Evolutionary conservation across 2,113 vertebrate species (phyloP).

Genomic region (Pomatostomus ruficeps): DNA sequence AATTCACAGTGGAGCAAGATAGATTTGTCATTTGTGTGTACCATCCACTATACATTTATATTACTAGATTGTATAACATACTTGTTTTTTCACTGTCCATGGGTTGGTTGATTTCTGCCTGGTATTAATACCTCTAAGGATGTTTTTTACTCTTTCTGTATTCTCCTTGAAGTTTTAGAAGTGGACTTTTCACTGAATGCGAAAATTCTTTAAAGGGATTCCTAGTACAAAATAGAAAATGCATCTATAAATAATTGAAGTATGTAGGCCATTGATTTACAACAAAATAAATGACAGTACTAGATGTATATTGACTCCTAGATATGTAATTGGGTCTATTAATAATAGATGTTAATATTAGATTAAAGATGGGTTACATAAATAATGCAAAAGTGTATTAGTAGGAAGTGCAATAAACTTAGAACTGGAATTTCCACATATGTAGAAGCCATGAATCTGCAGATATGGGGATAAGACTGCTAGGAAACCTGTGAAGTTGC

Average conservation of each 20-base stretch:
- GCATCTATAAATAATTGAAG: slow-evolving; percentile 46
- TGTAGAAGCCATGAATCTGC: not conserved
- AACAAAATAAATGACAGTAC: slow-evolving; percentile 35
- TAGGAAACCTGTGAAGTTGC: not conserved
- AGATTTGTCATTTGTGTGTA: not conserved
- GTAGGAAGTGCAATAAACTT: not conserved
- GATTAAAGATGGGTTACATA: slow-evolving; percentile 26
- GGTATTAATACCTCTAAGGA: not conserved
- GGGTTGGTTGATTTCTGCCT: not conserved
- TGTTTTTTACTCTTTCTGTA: not conserved
- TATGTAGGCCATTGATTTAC: slow-evolving; percentile 18
- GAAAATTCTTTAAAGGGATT: not conserved
- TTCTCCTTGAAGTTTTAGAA: not conserved
- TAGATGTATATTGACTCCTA: slow-evolving; percentile 32
- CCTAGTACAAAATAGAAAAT: slow-evolving; percentile 5
- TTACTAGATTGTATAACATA: not conserved
- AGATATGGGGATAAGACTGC: not conserved
- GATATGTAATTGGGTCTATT: slow-evolving; percentile 35
- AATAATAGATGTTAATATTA: slow-evolving; percentile 53
- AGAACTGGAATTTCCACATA: not conserved
- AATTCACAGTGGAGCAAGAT: not conserved
- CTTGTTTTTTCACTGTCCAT: not conserved
- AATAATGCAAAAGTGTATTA: slow-evolving; percentile 46
- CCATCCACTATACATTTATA: not conserved
- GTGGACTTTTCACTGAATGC: not conserved